phyloP scores from a whole-genome alignment of 1,140 invertebrate species.

The Cotesia chilonis region DNA sequence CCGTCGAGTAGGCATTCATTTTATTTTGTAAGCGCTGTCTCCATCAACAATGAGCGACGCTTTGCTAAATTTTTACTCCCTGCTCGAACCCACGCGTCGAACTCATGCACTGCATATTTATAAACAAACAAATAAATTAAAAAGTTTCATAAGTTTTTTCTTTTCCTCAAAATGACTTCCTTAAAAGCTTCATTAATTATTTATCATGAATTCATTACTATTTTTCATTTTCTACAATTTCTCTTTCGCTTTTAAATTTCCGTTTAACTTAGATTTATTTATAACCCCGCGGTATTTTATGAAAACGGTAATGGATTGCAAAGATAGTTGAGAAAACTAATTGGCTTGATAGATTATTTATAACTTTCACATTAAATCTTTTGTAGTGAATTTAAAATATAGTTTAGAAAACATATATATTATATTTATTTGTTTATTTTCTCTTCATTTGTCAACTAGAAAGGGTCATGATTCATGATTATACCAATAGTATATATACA shows the following conservation, averaged over 20 bases:
- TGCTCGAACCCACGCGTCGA: constrained; percentile 24
- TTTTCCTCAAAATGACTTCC: background rate
- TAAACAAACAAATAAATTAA: too few relatives aligned
- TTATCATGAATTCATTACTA: background rate
- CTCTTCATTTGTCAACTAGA: background rate
- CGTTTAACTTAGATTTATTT: constrained; percentile 5
- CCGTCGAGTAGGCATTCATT: constrained; percentile 30
- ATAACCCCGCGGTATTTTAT: background rate
- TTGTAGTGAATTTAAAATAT: constrained; percentile 5
- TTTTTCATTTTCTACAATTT: background rate
- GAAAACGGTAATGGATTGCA: background rate
- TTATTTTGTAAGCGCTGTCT: constrained; percentile 27
- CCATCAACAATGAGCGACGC: constrained; percentile 44
- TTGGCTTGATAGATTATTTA: constrained; percentile 12
- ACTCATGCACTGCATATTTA: too few relatives aligned
- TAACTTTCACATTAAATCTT: constrained; percentile 8
- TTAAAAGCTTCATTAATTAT: constrained; percentile 2
- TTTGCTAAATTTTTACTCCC: constrained; percentile 33
- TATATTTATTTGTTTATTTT: background rate
- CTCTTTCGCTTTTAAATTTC: constrained; percentile 16
- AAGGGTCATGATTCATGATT: too few relatives aligned
- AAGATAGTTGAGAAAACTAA: constrained; percentile 20
- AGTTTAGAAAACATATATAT: background rate
- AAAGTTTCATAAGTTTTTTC: too few relatives aligned
- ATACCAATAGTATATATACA: too few relatives aligned